A percentile compares a stretch with the other conserved stretches of the same genome.
These are phyloP conservation scores for Pempheris klunzingeri DNA, from an alignment of 2,797 vertebrate genomes.

Conservation along the genomic window DNA sequence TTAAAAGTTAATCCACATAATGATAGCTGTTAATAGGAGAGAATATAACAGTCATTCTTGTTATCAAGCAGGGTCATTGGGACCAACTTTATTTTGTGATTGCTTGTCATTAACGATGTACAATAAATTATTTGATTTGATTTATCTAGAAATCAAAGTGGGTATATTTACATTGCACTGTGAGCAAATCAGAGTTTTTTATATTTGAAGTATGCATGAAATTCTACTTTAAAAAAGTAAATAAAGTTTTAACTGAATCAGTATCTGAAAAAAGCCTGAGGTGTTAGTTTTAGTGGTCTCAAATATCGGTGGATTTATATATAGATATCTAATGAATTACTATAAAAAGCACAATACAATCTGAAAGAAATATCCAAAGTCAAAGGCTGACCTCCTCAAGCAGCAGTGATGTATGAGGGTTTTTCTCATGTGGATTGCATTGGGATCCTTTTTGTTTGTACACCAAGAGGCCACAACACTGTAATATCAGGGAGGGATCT, in stretches of 20 bases:
- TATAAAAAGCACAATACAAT: constrained; percentile 12
- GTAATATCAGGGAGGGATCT: constrained; percentile 52
- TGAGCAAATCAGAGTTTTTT: constrained; percentile 16
- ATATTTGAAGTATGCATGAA: constrained; percentile 20
- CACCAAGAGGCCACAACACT: constrained; percentile 42
- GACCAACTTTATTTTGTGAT: constrained; percentile 6
- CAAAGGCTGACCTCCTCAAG: constrained; percentile 8
- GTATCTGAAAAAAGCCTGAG: not conserved
- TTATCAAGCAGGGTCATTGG: not conserved
- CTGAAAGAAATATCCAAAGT: not conserved
- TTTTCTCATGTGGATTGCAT: constrained; percentile 26
- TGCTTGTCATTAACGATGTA: constrained; percentile 3
- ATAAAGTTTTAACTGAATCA: not conserved
- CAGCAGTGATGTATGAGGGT: constrained; percentile 15
- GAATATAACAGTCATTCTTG: not conserved
- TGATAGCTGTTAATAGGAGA: constrained; percentile 9
- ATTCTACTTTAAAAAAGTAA: not conserved
- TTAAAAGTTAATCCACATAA: not conserved
- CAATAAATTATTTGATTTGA: constrained; percentile 17
- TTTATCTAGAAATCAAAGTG: constrained; percentile 22
- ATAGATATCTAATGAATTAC: not conserved
- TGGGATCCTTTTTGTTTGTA: constrained; percentile 41
- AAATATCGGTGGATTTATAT: not conserved
- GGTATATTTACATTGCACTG: not conserved
- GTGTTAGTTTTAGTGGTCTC: not conserved